Conservation (phyloP, 2,797 vertebrate species). For the Enteromius thamalakanensis region DNA sequence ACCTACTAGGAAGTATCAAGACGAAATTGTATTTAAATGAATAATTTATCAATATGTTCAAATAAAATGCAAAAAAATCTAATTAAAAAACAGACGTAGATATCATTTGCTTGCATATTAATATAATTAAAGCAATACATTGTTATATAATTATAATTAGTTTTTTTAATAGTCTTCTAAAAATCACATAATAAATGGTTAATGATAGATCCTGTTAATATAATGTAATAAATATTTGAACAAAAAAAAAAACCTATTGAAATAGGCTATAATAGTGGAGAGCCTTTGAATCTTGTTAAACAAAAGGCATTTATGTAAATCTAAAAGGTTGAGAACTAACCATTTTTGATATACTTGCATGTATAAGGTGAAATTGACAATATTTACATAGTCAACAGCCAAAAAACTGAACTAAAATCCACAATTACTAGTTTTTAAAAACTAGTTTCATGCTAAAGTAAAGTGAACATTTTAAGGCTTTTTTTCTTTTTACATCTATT, state of each 20-base stretch:
- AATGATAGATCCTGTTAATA: background rate
- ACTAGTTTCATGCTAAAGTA: background rate
- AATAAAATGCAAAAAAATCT: no score
- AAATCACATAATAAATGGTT: no score
- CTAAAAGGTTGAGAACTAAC: background rate
- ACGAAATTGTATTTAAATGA: background rate
- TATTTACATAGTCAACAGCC: background rate
- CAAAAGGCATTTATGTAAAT: background rate
- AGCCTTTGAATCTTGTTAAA: background rate
- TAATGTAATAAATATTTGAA: background rate
- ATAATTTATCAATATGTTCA: background rate
- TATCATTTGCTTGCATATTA: background rate
- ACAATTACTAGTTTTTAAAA: background rate
- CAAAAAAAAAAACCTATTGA: background rate
- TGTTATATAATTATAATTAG: no score
- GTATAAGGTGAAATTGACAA: background rate
- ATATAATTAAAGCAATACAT: no score
- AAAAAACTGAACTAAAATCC: background rate
- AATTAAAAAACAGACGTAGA: background rate
- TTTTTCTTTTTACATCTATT: background rate
- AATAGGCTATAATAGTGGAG: background rate
- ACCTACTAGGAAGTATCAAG: background rate
- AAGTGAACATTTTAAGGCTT: background rate
- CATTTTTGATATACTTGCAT: background rate
- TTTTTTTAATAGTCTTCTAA: no score